Evolutionary conservation across 2,888 invertebrate genomes (phyloP).

Genomic region (Sphaerolaimus hirsutus): DNA sequence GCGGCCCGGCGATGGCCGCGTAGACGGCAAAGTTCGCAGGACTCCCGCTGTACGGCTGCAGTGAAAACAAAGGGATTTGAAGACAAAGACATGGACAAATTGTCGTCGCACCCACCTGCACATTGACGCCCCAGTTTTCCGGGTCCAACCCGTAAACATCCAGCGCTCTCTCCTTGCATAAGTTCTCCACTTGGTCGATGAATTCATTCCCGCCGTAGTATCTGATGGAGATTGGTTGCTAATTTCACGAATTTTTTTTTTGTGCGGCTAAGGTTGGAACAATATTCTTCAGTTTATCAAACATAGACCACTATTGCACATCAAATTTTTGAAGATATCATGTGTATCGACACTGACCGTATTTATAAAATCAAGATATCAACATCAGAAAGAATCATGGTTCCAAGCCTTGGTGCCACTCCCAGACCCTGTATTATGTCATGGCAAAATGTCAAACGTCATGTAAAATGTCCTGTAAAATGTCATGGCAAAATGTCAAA

Average conservation of each 20-base stretch:
- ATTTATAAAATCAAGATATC: too few species aligned
- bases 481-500: too few species aligned
- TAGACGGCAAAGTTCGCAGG: conserved; percentile 93
- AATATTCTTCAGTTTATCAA: background rate
- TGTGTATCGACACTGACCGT: too few species aligned
- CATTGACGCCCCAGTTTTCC: conserved; percentile 77
- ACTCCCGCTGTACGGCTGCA: conserved; percentile 53
- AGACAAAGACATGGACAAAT: conserved; percentile 24
- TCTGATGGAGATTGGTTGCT: too few species aligned
- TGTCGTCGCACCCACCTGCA: conserved; percentile 86
- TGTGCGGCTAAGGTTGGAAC: background rate
- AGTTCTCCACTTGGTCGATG: conserved; percentile 68
- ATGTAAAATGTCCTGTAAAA: too few species aligned
- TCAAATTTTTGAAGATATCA: too few species aligned
- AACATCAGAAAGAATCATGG: too few species aligned
- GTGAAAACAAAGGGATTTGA: background rate
- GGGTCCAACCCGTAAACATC: conserved; percentile 54
- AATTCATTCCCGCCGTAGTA: conserved; percentile 92
- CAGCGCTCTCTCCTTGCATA: conserved; percentile 64
- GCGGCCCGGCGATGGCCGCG: conserved; percentile 50
- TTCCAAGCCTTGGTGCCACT: too few species aligned
- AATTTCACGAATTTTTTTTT: background rate
- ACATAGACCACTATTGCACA: background rate
- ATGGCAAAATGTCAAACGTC: too few species aligned
- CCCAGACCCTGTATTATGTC: too few species aligned